Percentiles rank a stretch among this genome's conserved stretches.
These are phyloP conservation scores for Beaufortia kweichowensis DNA, from an alignment of 2,113 vertebrate genomes.

Conservation along the genomic window DNA sequence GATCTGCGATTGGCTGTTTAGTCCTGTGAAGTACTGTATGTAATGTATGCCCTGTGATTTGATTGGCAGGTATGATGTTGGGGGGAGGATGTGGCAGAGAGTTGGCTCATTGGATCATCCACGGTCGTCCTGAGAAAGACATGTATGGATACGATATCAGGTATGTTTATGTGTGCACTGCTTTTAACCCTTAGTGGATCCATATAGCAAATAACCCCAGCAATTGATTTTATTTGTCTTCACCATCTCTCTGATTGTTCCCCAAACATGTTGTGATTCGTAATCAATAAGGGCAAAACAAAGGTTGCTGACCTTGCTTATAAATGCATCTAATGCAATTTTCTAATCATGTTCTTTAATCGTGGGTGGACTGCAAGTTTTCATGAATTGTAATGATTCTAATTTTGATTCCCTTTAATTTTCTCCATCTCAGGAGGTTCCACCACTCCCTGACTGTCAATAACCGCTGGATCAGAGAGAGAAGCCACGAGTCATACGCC, in stretches of 20 bases:
- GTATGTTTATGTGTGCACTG: slow-evolving; percentile 55
- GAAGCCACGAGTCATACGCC: slow-evolving; percentile 95
- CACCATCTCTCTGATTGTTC: not conserved
- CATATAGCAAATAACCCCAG: not conserved
- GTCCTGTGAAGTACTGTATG: no score
- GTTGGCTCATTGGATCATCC: slow-evolving; percentile 91
- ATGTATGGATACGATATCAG: slow-evolving; percentile 98
- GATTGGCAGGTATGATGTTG: slow-evolving; percentile 88
- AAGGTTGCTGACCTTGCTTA: not conserved
- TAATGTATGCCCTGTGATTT: slow-evolving; percentile 5
- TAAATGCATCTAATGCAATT: not conserved
- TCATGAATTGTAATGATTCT: not conserved
- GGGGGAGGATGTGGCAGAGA: slow-evolving; percentile 93
- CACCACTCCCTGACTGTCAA: slow-evolving; percentile 83
- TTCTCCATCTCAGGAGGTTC: slow-evolving; percentile 80
- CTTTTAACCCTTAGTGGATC: not conserved
- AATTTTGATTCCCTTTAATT: no score
- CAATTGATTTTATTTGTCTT: not conserved
- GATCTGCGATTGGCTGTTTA: no score
- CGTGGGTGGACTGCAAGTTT: not conserved
- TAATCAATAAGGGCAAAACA: not conserved
- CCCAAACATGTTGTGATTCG: not conserved
- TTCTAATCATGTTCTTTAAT: not conserved
- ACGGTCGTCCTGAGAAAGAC: slow-evolving; percentile 90
- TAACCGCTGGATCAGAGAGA: slow-evolving; percentile 86